Evolutionary conservation across 2,888 invertebrate species (phyloP).

Genomic region (Cancer borealis): DNA sequence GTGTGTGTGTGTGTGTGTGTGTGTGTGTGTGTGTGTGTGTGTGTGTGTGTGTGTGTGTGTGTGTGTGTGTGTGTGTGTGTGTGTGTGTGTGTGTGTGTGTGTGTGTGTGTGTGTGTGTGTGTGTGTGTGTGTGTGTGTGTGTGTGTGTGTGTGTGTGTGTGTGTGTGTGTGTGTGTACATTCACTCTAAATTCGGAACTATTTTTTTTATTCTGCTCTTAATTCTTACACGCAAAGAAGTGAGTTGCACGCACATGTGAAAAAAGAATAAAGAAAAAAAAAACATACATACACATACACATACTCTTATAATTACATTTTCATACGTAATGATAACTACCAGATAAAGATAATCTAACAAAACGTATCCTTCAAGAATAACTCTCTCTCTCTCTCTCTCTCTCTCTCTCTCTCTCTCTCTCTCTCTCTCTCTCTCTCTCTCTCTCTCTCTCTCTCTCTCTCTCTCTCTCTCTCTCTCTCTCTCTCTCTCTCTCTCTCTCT

Average conservation of each 20-base stretch:
- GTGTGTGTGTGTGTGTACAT: constrained; percentile 14
- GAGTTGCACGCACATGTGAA: not conserved
- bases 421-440: too few species aligned
- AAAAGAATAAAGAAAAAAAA: too few species aligned
- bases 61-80: not conserved
- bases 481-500: too few species aligned
- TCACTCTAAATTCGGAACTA: not conserved
- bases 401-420: too few species aligned
- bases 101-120: constrained; percentile 1
- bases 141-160: constrained; percentile 33
- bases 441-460: too few species aligned
- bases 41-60: constrained; percentile 30
- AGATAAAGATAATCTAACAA: too few species aligned
- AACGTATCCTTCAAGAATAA: too few species aligned
- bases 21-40: not conserved
- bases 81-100: not conserved
- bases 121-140: constrained; percentile 37
- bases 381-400: too few species aligned
- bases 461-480: too few species aligned
- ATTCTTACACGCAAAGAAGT: not conserved
- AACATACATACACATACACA: not conserved
- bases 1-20: constrained; percentile 20
- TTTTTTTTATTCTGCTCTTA: not conserved
- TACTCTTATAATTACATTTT: too few species aligned
- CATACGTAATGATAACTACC: too few species aligned